Evolutionary conservation across 1,140 invertebrate genomes (phyloP).

Genomic region (Danaus plexippus): DNA sequence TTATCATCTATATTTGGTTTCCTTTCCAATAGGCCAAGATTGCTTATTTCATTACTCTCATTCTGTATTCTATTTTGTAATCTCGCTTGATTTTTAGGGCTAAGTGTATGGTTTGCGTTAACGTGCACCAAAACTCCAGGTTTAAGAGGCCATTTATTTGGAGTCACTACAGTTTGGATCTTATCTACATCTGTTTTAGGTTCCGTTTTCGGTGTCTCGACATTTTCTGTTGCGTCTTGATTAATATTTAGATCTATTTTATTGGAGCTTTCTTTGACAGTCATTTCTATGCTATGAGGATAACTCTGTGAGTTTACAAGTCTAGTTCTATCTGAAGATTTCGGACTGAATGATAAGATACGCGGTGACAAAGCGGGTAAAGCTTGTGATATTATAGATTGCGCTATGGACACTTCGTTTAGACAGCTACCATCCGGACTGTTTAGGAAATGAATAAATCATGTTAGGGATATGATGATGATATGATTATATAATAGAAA

Average conservation of each 20-base stretch:
- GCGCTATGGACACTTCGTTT: slow-evolving; percentile 69
- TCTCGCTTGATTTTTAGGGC: slow-evolving; percentile 67
- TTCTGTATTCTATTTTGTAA: slow-evolving; percentile 34
- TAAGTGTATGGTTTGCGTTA: slow-evolving; percentile 73
- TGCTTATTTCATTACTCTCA: slow-evolving; percentile 39
- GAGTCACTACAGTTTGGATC: slow-evolving; percentile 48
- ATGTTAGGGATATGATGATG: slow-evolving; percentile 36
- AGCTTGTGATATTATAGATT: slow-evolving; percentile 70
- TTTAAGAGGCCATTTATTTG: slow-evolving; percentile 88
- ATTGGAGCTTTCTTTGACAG: slow-evolving; percentile 38
- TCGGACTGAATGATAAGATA: slow-evolving; percentile 59
- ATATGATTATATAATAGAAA: slow-evolving; percentile 8
- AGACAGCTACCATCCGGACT: slow-evolving; percentile 68
- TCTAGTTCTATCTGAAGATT: slow-evolving; percentile 65
- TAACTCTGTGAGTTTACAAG: slow-evolving; percentile 59
- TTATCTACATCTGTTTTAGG: slow-evolving; percentile 34
- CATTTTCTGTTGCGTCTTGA: slow-evolving; percentile 28
- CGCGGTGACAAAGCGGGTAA: slow-evolving; percentile 65
- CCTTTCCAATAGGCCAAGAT: slow-evolving; percentile 61
- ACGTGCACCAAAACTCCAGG: slow-evolving; percentile 91
- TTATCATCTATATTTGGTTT: slow-evolving; percentile 29
- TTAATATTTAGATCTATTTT: slow-evolving; percentile 46
- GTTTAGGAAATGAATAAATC: slow-evolving; percentile 44
- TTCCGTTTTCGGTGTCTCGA: slow-evolving; percentile 36
- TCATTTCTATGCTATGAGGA: slow-evolving; percentile 56